Evolutionary conservation across 2,113 vertebrate genomes (phyloP), one percentile per base, ranked within the genome.

Genomic region (Eretmodus cyanostictus): DNA sequence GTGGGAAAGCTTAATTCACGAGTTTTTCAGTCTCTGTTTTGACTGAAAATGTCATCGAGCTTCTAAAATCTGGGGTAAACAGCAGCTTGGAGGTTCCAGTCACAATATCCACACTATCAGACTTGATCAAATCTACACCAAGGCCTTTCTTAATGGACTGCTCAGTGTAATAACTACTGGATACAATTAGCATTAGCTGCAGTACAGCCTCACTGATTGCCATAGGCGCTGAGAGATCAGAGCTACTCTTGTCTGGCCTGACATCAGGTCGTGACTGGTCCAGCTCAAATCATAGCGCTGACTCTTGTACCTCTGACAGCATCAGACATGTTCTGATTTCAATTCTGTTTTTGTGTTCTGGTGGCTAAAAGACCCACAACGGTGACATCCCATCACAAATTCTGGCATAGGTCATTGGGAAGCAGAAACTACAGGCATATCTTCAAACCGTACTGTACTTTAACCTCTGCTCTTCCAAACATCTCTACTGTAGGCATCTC

Each of bases 131-230:
- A 95, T 94, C 93, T 87, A 81, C 86, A 82, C 53, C 84, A 83
- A 91, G 76, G 57, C 27, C 29, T 91, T 90, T 89, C 85, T 90
- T 89, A 96, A 95, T 91, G 89, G 88, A 51, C 89, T 88, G 80
- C 88, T 90, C 82, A 84, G 17, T 59, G 84, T 89, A 93, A 95
- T 91, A 89, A 91, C 81, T 63, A 91, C 86, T 92, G 93, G 92
- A 94, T 91, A 90, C 87, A 90, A 87, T 93, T 88, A 92, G 83
- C 89, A 87, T 91, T 93, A 93, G 93, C 86, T 82, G 19, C 7
- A 84, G 66, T 53, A 71, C 89, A 91, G 83, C 87, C 84, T 83
- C 92, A 83, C 85, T 86, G 88, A 94, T 87, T 86, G 85, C 66
- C 81, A 27, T 4, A 6, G 85, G 90, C 61, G 2, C 91, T 31